Conservation (phyloP, 2,888 invertebrate species). For the Diogma glabrata region DNA sequence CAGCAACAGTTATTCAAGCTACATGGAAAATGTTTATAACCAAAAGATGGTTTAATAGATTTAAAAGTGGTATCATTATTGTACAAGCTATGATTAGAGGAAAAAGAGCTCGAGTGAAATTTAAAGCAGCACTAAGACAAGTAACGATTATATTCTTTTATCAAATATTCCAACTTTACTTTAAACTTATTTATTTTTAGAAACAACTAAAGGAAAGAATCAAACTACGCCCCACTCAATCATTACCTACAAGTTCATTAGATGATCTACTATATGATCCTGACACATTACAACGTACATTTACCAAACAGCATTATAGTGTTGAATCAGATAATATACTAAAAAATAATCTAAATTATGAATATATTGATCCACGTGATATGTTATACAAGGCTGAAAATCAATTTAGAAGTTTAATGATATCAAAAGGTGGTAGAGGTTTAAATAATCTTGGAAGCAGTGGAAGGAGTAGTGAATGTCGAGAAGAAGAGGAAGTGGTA, state of each 20-base stretch:
- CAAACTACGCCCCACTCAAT: conserved; percentile 32
- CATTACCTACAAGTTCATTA: conserved; percentile 29
- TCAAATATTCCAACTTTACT: conserved; percentile 15
- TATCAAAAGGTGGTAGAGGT: conserved; percentile 19
- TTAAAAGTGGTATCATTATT: conserved; percentile 44
- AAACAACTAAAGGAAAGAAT: conserved; percentile 23
- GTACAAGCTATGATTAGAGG: conserved; percentile 69
- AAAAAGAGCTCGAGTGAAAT: conserved; percentile 45
- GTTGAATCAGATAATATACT: conserved; percentile 19
- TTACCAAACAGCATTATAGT: conserved; percentile 22
- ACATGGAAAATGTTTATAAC: conserved; percentile 61
- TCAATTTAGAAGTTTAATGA: conserved; percentile 24
- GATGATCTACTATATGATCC: conserved; percentile 14
- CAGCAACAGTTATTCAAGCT: conserved; percentile 61
- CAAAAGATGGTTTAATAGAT: conserved; percentile 52
- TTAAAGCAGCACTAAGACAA: conserved; percentile 34
- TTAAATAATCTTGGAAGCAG: too few relatives aligned
- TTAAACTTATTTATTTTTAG: conserved; percentile 17
- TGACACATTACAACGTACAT: conserved; percentile 18
- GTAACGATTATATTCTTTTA: conserved; percentile 17
- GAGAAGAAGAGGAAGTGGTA: conserved; percentile 11
- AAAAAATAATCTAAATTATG: not conserved
- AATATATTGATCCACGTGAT: conserved; percentile 14
- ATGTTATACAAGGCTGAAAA: conserved; percentile 24
- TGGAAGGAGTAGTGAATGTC: not conserved